Conservation (phyloP, 2,888 invertebrate species). For the Tipula helvola region DNA sequence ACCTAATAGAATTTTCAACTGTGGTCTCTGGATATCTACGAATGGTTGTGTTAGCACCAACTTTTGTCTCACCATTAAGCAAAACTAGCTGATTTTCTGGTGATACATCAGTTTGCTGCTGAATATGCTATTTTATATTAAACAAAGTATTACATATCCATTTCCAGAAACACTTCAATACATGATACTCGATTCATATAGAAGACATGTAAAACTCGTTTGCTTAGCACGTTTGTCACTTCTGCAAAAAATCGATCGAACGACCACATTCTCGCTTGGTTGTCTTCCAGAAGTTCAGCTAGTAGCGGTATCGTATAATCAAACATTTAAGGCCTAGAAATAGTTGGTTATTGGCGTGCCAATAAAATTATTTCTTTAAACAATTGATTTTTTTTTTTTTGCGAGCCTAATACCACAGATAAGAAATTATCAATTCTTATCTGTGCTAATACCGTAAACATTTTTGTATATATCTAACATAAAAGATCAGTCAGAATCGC, state of each 20-base stretch:
- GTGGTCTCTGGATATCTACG: slow-evolving; percentile 55
- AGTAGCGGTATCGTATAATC: slow-evolving; percentile 78
- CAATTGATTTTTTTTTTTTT: too few relatives aligned
- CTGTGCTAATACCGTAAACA: too few relatives aligned
- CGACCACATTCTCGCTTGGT: slow-evolving; percentile 79
- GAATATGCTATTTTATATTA: slow-evolving; percentile 67
- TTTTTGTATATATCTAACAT: too few relatives aligned
- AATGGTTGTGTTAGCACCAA: slow-evolving; percentile 50
- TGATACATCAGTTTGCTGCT: slow-evolving; percentile 74
- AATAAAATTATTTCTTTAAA: too few relatives aligned
- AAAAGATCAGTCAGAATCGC: too few relatives aligned
- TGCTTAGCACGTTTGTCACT: slow-evolving; percentile 63
- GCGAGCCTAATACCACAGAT: too few relatives aligned
- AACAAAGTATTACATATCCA: slow-evolving; percentile 64
- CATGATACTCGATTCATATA: slow-evolving; percentile 70
- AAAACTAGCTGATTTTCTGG: slow-evolving; percentile 74
- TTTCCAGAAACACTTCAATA: slow-evolving; percentile 57
- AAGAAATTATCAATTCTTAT: too few relatives aligned
- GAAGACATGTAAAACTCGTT: slow-evolving; percentile 68
- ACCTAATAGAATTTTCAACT: slow-evolving; percentile 57
- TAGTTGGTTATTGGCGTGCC: too few relatives aligned
- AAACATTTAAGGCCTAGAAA: slow-evolving; percentile 79
- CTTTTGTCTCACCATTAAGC: slow-evolving; percentile 50
- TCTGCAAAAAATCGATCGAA: slow-evolving; percentile 86
- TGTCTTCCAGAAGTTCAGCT: slow-evolving; percentile 82